Conservation (phyloP, 2,113 vertebrate species). For the Corythornis vintsioides region DNA sequence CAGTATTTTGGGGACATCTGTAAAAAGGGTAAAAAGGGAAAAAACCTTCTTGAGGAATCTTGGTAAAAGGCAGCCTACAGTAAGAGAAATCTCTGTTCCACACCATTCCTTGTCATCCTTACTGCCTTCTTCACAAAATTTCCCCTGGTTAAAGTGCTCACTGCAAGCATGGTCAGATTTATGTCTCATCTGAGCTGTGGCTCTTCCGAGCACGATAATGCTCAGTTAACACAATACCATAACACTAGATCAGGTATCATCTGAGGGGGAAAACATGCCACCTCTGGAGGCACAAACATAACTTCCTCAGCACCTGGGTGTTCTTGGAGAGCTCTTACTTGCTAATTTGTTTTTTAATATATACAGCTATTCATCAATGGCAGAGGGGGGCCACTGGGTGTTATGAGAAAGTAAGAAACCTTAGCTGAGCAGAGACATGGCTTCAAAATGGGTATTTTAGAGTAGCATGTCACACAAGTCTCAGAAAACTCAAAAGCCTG, state of each 20-base stretch:
- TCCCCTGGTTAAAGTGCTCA: neutral
- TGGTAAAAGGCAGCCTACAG: neutral
- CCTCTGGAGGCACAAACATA: neutral
- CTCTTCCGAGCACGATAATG: neutral
- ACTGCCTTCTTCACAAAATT: neutral
- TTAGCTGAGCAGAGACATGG: neutral
- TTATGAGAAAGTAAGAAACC: neutral
- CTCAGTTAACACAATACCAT: neutral
- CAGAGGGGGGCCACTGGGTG: neutral
- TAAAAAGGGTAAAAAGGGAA: neutral
- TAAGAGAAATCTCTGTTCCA: neutral
- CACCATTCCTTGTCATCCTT: neutral
- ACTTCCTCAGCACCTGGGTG: constrained; percentile 42
- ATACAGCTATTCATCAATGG: neutral
- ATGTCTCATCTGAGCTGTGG: neutral
- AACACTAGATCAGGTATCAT: constrained; percentile 38
- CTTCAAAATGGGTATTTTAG: neutral
- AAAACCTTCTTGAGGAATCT: neutral
- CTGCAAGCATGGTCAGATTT: constrained; percentile 9
- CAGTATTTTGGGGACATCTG: neutral
- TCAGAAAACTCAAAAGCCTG: neutral
- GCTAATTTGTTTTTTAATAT: constrained; percentile 32
- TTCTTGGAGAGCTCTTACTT: constrained; percentile 16
- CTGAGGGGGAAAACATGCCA: neutral
- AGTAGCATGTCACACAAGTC: neutral